Percentiles rank a stretch among this genome's conserved stretches.
phyloP scores from a whole-genome alignment of 2,797 vertebrate genomes.

The Mus caroli region DNA sequence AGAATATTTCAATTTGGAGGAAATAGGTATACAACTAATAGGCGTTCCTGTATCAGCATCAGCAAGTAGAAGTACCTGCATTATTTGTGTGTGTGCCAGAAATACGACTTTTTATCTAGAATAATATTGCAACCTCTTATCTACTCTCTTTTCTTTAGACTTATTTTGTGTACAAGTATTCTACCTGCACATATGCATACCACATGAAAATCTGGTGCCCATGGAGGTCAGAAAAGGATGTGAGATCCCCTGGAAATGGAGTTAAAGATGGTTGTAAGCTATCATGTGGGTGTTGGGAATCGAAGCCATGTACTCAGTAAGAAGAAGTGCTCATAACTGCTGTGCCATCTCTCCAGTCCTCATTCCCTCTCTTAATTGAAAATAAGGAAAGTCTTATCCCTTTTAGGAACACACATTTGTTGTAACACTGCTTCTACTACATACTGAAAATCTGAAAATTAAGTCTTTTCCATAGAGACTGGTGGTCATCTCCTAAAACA shows the following conservation, averaged over 20 bases:
- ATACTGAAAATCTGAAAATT: conserved; percentile 30
- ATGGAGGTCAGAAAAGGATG: not conserved
- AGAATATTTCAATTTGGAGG: not conserved
- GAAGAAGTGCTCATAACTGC: not conserved
- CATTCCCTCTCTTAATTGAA: conserved; percentile 3
- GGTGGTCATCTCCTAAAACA: conserved; percentile 45
- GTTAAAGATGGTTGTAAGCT: not conserved
- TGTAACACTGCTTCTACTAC: not conserved
- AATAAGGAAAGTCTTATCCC: not conserved
- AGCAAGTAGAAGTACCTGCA: not conserved
- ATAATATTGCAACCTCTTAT: conserved; percentile 32
- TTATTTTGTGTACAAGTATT: not conserved
- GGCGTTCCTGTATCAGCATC: not conserved
- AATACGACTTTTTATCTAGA: conserved; percentile 16
- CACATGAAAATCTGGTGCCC: not conserved
- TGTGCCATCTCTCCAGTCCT: not conserved
- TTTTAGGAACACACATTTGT: not conserved
- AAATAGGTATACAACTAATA: not conserved
- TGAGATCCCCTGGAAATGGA: not conserved
- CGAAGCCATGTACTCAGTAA: not conserved
- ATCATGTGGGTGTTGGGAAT: not conserved
- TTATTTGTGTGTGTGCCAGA: not conserved
- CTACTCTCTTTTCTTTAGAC: not conserved
- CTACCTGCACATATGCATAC: not conserved
- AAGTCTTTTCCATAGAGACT: not conserved